These are phyloP conservation scores for Teleogryllus occipitalis DNA, from an alignment of 1,140 invertebrate species.

Conservation along the genomic window DNA sequence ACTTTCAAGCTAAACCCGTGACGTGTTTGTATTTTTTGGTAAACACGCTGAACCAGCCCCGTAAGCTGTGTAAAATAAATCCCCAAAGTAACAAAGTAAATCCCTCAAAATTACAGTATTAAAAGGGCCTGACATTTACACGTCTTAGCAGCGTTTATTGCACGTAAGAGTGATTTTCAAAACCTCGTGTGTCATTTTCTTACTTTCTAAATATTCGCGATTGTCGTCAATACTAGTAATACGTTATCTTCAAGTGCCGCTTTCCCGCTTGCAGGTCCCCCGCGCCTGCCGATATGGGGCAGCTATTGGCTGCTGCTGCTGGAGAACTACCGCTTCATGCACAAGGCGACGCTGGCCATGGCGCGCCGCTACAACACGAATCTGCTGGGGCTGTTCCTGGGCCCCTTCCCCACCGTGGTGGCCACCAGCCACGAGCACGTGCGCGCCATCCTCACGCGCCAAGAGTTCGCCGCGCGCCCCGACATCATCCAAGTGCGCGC, in stretches of 20 bases:
- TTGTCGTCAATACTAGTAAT: too few relatives aligned
- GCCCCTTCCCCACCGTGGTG: slow-evolving; percentile 31
- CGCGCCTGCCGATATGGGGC: slow-evolving; percentile 30
- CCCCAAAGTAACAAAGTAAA: too few relatives aligned
- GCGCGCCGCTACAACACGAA: slow-evolving; percentile 37
- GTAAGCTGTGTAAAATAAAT: too few relatives aligned
- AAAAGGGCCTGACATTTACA: too few relatives aligned
- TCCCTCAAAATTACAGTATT: too few relatives aligned
- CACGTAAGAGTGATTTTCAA: too few relatives aligned
- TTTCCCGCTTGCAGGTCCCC: slow-evolving; percentile 25
- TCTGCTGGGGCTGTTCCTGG: slow-evolving; percentile 38
- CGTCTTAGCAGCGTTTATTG: too few relatives aligned
- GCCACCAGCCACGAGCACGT: slow-evolving; percentile 36
- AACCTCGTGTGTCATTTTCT: too few relatives aligned
- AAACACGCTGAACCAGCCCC: too few relatives aligned
- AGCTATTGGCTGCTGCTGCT: slow-evolving; percentile 30
- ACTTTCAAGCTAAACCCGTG: too few relatives aligned
- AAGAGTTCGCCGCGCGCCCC: slow-evolving; percentile 38
- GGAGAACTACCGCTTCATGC: slow-evolving; percentile 29
- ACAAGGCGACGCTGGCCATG: slow-evolving; percentile 28
- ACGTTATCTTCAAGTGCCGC: neutral
- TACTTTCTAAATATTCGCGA: too few relatives aligned
- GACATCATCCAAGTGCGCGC: slow-evolving; percentile 20
- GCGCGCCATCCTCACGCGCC: slow-evolving; percentile 34
- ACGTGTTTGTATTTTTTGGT: too few relatives aligned